Evolutionary conservation across 2,113 vertebrate species (phyloP), one percentile per base, ranked within the genome.

Genomic region (Halcyon senegalensis): DNA sequence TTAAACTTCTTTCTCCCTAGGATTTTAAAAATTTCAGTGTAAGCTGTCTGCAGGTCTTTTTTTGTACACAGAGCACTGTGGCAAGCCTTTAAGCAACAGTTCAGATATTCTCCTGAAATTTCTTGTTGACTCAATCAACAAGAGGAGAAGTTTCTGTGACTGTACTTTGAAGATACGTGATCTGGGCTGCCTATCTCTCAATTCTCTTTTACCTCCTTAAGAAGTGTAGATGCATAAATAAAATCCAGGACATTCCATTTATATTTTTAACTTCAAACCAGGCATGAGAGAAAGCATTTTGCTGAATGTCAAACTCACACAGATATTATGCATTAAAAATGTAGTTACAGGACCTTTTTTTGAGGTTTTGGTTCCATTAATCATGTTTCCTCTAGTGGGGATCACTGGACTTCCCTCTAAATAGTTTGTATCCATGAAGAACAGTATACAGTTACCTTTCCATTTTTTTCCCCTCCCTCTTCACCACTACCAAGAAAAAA

Each of bases 291-390:
- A 87, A 94, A 87, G 69, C 48, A 48, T 94, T 96, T 90, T 84
- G 68, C 82, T 80, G 75, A 90, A 94, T 94, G 89, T 73, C 81
- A 95, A 90, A 27, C 63, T 62, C 78, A 67, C 51, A 6, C 76
- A 86, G 92, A 89, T 92, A 93, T 64, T 81, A 86, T 62, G 88
- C 83, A 95, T 95, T 96, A 94, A 96, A 96, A 97, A 95, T 81
- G 89, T 44, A 94, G 89, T 28, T 90, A 72, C 59, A 85, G 63
- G 80, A 66, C 89, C 89, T 46, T 85, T 87, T 93, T 79, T 84
- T 91, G 84, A 95, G 92, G 89, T 94, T 96, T 91, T 28, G 31
- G 58, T 96, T 89, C 84, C 77, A 87, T 94, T 87, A 92, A 94
- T 91, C 92, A 89, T 0, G 0, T 59, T 87, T 69, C 74, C 70